These are phyloP conservation scores for Lasioglossum vierecki DNA, from an alignment of 2,888 invertebrate species.

Conservation along the genomic window DNA sequence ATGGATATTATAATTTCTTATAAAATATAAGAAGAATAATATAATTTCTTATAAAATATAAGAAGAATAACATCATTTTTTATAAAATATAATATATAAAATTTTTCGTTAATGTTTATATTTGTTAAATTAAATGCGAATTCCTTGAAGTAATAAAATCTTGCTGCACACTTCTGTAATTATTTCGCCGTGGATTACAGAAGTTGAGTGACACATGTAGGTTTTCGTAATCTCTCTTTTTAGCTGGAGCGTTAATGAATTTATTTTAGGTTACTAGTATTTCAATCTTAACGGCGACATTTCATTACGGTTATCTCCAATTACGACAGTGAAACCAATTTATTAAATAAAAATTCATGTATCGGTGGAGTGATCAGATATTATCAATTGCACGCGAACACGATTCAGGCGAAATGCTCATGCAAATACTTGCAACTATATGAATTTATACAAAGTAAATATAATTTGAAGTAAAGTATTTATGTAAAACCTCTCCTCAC, in stretches of 20 bases:
- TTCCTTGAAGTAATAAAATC: neutral
- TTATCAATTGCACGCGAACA: neutral
- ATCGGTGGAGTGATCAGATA: neutral
- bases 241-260: neutral
- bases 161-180: neutral
- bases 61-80: too few relatives aligned
- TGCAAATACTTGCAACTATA: neutral
- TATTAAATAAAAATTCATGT: neutral
- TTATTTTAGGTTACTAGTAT: neutral
- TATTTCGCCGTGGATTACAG: neutral
- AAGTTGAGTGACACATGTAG: neutral
- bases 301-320: neutral
- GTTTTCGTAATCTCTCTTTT: neutral
- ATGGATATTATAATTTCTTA: too few relatives aligned
- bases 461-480: neutral
- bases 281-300: neutral
- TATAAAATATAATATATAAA: too few relatives aligned
- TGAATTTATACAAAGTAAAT: neutral
- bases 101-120: too few relatives aligned
- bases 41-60: too few relatives aligned
- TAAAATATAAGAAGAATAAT: too few relatives aligned
- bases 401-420: neutral
- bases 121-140: neutral
- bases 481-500: too few relatives aligned
- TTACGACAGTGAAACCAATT: neutral